Conservation (phyloP, 2,797 vertebrate species). For the Pangasius sanitwongsei region DNA sequence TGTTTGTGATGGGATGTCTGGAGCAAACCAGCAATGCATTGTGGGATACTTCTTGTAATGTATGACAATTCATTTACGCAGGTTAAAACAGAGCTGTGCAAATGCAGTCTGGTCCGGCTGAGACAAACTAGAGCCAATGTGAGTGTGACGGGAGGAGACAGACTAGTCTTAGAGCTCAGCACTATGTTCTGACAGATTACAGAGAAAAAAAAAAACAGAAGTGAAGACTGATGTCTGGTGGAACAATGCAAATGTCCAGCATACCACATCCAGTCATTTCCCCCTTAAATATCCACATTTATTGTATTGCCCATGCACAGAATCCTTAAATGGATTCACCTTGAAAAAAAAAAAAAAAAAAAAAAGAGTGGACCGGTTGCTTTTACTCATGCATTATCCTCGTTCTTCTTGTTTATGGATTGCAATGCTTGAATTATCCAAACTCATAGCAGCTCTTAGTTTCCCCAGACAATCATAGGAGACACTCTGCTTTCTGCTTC, state of each 20-base stretch:
- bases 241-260: slow-evolving; percentile 21
- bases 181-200: neutral
- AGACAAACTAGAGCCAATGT: neutral
- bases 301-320: slow-evolving; percentile 9
- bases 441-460: neutral
- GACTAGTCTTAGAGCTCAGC: neutral
- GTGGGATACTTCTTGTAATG: slow-evolving; percentile 6
- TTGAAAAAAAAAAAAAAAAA: neutral
- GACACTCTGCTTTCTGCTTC: neutral
- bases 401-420: neutral
- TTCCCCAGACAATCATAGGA: neutral
- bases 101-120: slow-evolving; percentile 3
- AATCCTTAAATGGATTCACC: slow-evolving; percentile 13
- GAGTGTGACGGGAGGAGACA: neutral
- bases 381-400: slow-evolving; percentile 19
- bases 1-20: slow-evolving; percentile 11
- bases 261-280: neutral
- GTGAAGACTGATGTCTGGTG: neutral
- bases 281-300: slow-evolving; percentile 1
- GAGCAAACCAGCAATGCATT: slow-evolving; percentile 18
- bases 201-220: neutral
- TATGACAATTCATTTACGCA: slow-evolving; percentile 4
- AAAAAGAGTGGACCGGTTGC: neutral
- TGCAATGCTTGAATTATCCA: neutral
- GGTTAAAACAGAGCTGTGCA: slow-evolving; percentile 10